Conservation (phyloP, 2,797 vertebrate genomes). For the Cynopterus sphinx region DNA sequence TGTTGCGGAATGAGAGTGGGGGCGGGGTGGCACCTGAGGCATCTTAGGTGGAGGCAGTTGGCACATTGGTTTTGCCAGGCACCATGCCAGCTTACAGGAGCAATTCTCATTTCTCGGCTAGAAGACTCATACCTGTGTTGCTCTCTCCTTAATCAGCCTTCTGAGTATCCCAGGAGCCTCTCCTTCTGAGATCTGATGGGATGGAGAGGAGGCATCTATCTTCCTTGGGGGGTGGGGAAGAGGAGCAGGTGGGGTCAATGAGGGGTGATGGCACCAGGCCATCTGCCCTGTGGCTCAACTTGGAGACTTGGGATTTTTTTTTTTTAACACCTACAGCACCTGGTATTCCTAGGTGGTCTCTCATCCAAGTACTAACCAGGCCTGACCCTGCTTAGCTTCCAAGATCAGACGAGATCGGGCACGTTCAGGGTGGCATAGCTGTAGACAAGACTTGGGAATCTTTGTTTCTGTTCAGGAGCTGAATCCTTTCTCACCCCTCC, state of each 20-base stretch:
- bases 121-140: constrained; percentile 27
- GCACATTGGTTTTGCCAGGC: constrained; percentile 48
- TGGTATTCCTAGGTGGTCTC: too few species aligned
- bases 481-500: background rate
- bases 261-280: background rate
- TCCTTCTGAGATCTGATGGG: background rate
- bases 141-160: background rate
- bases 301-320: too few species aligned
- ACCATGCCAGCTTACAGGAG: constrained; percentile 59
- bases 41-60: constrained; percentile 66
- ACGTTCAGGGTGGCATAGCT: too few species aligned
- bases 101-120: background rate
- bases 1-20: constrained; percentile 36
- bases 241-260: background rate
- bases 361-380: too few species aligned
- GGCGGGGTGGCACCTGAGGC: constrained; percentile 41
- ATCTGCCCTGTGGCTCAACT: background rate
- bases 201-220: background rate
- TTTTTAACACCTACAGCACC: too few species aligned
- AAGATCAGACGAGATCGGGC: too few species aligned
- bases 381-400: too few species aligned
- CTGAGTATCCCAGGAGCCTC: background rate
- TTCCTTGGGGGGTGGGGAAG: background rate
- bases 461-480: background rate
- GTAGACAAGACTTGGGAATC: background rate